Percentiles rank a stretch among this genome's conserved stretches.
phyloP scores from a whole-genome alignment of 1,140 invertebrate species.

The Drosophila repletoides region DNA sequence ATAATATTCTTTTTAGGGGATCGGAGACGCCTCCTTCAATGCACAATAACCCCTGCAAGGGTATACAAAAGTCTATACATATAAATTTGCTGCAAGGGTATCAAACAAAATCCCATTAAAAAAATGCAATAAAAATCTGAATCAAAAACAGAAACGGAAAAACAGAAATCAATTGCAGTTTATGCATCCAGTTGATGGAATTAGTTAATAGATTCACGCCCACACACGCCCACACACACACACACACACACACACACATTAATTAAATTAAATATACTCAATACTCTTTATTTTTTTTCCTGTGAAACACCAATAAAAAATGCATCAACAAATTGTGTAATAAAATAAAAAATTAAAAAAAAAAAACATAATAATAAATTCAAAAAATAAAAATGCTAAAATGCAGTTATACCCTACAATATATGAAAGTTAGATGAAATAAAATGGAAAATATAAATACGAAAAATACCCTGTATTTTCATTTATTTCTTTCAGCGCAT shows the following conservation, averaged over 20 bases:
- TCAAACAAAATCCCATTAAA: too few species aligned
- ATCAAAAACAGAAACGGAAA: conserved; percentile 4
- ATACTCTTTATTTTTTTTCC: conserved; percentile 11
- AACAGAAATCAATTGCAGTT: conserved; percentile 6
- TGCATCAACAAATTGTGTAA: conserved; percentile 38
- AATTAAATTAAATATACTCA: conserved; percentile 10
- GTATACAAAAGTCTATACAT: background rate
- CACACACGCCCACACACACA: conserved; percentile 4
- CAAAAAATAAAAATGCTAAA: conserved; percentile 20
- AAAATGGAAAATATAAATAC: conserved; percentile 47
- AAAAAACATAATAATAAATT: too few species aligned
- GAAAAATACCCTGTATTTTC: conserved; percentile 9
- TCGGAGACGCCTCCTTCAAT: too few species aligned
- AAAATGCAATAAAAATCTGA: conserved; percentile 2
- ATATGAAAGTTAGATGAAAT: conserved; percentile 69
- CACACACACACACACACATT: conserved; percentile 1
- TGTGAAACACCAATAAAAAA: background rate
- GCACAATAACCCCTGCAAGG: conserved; percentile 1
- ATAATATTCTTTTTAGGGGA: too few species aligned
- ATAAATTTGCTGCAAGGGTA: too few species aligned
- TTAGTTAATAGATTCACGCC: conserved; percentile 18
- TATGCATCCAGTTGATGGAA: conserved; percentile 11
- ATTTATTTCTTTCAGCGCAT: too few species aligned
- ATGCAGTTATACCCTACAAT: conserved; percentile 47
- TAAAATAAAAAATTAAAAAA: conserved; percentile 12